Conservation (phyloP, 2,888 invertebrate species). For the Prosapia bicincta region DNA sequence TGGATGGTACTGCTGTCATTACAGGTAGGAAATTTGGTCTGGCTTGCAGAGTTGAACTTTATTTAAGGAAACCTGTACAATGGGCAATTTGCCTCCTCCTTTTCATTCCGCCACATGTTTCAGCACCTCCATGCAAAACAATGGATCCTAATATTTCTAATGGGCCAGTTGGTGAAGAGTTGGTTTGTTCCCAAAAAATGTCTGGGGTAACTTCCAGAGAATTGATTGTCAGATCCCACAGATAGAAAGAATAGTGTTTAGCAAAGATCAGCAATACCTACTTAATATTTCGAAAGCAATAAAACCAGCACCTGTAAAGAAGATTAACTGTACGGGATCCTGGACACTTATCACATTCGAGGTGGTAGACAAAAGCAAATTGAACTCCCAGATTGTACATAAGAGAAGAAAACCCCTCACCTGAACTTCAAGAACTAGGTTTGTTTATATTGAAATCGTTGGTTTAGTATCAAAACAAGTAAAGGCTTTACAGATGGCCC, state of each 20-base stretch:
- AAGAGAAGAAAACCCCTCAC: too few species aligned
- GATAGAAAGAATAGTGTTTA: conserved; percentile 7
- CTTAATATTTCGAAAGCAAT: too few species aligned
- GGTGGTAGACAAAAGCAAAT: conserved; percentile 17
- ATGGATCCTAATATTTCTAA: conserved; percentile 24
- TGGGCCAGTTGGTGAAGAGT: conserved; percentile 26
- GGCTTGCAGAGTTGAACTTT: too few species aligned
- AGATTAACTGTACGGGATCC: conserved; percentile 11
- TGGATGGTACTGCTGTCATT: too few species aligned
- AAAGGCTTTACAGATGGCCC: conserved; percentile 7
- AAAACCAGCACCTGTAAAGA: conserved; percentile 13
- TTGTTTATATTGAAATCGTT: conserved; percentile 13
- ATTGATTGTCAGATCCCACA: conserved; percentile 15
- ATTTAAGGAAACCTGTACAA: too few species aligned
- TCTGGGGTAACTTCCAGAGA: conserved; percentile 23
- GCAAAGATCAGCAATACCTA: too few species aligned
- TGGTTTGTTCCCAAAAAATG: conserved; percentile 27
- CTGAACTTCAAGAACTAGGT: conserved; percentile 6
- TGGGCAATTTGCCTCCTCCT: too few species aligned
- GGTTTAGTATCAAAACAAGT: conserved; percentile 8
- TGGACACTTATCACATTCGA: too few species aligned
- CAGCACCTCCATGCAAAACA: too few species aligned
- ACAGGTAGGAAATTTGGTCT: too few species aligned
- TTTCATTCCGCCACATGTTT: too few species aligned
- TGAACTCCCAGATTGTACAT: too few species aligned